Evolutionary conservation across 2,113 vertebrate species (phyloP).

Genomic region (Micromys minutus): DNA sequence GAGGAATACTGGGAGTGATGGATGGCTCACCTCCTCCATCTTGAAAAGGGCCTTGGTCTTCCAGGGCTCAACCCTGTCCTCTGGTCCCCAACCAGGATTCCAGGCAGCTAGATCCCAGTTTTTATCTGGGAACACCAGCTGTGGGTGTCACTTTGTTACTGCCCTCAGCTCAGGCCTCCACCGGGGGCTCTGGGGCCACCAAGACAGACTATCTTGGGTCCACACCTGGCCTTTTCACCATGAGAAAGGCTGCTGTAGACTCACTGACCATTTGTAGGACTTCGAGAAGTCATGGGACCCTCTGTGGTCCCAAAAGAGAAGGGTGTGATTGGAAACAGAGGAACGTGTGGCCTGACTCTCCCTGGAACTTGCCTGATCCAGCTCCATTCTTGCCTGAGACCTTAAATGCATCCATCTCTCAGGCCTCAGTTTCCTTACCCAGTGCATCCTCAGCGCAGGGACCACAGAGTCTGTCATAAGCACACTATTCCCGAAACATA

Average conservation of each 20-base stretch:
- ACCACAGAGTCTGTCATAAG: neutral
- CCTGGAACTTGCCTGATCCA: neutral
- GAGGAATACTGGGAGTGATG: no score
- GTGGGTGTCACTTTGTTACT: neutral
- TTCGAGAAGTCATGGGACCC: no score
- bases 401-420: neutral
- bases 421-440: neutral
- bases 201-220: neutral
- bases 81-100: neutral
- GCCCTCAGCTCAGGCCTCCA: fast-evolving
- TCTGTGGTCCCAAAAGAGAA: neutral
- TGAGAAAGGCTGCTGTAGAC: fast-evolving
- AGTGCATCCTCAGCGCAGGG: neutral
- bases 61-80: no score
- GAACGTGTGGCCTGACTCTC: fast-evolving
- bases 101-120: neutral
- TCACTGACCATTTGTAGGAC: fast-evolving
- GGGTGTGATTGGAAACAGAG: fast-evolving
- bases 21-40: neutral
- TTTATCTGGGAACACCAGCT: neutral
- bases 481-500: no score
- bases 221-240: neutral
- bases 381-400: neutral
- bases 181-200: neutral
- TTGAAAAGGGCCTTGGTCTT: neutral